Percentiles rank a stretch among this genome's conserved stretches.
Conservation (phyloP, 2,888 invertebrate genomes). For the Oscheius sp. region DNA sequence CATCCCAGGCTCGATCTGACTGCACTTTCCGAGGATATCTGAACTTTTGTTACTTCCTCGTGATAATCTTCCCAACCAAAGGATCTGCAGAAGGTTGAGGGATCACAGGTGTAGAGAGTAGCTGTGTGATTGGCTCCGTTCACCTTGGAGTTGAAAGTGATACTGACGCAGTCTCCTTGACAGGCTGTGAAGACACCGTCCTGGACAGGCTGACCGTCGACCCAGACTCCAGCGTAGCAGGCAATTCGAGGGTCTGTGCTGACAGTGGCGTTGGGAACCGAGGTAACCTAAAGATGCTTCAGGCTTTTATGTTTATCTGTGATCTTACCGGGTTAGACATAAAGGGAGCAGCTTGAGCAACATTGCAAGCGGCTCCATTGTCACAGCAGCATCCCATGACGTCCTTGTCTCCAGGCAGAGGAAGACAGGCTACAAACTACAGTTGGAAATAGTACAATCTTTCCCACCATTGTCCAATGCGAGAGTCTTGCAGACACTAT, state of each 20-base stretch:
- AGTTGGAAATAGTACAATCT: too few relatives aligned
- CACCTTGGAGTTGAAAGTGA: conserved; percentile 41
- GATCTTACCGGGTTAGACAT: neutral
- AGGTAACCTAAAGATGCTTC: neutral
- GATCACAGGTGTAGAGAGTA: conserved; percentile 54
- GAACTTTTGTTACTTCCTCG: conserved; percentile 32
- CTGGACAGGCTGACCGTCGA: conserved; percentile 26
- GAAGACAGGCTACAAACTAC: conserved; percentile 34
- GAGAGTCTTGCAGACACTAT: conserved; percentile 38
- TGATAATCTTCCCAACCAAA: conserved; percentile 30
- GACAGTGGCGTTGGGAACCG: conserved; percentile 40
- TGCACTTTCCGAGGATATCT: conserved; percentile 42
- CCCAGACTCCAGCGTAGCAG: conserved; percentile 49
- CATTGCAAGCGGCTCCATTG: conserved; percentile 53
- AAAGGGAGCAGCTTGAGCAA: conserved; percentile 10
- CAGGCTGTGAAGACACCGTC: conserved; percentile 41
- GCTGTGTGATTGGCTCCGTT: conserved; percentile 37
- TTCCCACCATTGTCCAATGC: conserved; percentile 39
- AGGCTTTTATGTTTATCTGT: too few relatives aligned
- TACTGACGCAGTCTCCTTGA: conserved; percentile 48
- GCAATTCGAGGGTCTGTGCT: conserved; percentile 46
- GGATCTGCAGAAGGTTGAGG: conserved; percentile 45
- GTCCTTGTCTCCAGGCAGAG: conserved; percentile 41
- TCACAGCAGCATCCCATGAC: conserved; percentile 54
- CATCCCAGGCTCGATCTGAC: conserved; percentile 42